These are phyloP conservation scores for Muschampia plurimacula DNA, from an alignment of 2,888 invertebrate species.

Conservation along the genomic window DNA sequence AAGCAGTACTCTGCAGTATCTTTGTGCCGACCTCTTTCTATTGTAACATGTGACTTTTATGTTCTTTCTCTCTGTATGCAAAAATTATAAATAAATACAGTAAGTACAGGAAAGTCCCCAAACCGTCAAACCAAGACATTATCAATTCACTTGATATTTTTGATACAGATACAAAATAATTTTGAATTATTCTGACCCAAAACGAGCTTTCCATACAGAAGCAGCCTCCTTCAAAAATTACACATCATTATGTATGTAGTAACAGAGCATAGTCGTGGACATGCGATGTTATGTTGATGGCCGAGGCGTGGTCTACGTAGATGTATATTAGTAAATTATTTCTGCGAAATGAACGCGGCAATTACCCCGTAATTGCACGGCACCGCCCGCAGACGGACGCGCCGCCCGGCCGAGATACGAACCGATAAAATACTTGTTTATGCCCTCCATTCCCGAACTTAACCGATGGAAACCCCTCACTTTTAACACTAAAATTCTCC, in stretches of 20 bases:
- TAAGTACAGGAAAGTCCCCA: no score
- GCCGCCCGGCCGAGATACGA: constrained; percentile 47
- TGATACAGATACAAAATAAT: no score
- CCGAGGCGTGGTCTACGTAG: constrained; percentile 53
- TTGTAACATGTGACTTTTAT: no score
- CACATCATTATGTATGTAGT: constrained; percentile 26
- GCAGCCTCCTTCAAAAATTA: constrained; percentile 22
- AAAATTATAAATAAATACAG: no score
- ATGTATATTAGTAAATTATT: constrained; percentile 61
- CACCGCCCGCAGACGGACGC: constrained; percentile 49
- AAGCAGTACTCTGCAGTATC: no score
- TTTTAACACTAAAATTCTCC: constrained; percentile 28
- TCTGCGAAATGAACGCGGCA: constrained; percentile 60
- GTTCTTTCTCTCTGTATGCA: no score
- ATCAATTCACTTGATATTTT: no score
- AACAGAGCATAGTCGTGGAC: not conserved
- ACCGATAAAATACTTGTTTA: constrained; percentile 46
- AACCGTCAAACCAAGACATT: no score
- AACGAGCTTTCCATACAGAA: constrained; percentile 4
- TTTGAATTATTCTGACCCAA: not conserved
- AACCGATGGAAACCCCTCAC: constrained; percentile 31
- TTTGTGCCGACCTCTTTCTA: no score
- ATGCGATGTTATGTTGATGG: constrained; percentile 3
- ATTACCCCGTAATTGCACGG: constrained; percentile 60
- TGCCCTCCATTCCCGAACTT: constrained; percentile 39